A percentile compares a stretch with the other conserved stretches of the same genome.
Conservation (phyloP, 2,888 invertebrate genomes). For the Priocnemis perturbator region DNA sequence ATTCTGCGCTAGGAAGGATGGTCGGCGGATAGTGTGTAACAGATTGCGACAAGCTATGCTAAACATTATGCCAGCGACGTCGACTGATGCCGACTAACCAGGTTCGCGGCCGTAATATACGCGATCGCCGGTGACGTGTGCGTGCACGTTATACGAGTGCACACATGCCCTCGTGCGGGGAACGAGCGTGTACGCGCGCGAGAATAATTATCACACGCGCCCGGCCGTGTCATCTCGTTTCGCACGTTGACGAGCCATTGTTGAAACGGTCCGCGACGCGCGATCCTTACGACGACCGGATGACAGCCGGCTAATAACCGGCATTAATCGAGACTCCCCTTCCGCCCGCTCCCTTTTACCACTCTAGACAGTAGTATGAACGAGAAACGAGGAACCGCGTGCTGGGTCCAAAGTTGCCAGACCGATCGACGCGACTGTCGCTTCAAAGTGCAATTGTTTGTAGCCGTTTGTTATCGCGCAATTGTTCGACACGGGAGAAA, state of each 20-base stretch:
- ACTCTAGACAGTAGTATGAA: neutral
- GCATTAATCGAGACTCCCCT: constrained; percentile 45
- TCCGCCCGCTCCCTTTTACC: neutral
- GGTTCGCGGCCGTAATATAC: constrained; percentile 37
- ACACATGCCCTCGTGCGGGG: neutral
- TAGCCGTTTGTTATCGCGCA: neutral
- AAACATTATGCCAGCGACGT: constrained; percentile 71
- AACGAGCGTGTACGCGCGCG: constrained; percentile 33
- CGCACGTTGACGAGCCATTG: constrained; percentile 65
- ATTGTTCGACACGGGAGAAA: too few species aligned
- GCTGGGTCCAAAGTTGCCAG: neutral
- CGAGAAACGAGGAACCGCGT: neutral
- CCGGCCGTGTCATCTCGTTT: constrained; percentile 68
- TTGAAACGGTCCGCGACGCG: constrained; percentile 47
- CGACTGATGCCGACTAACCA: constrained; percentile 67
- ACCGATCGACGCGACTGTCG: neutral
- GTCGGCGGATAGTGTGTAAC: constrained; percentile 60
- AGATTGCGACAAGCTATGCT: constrained; percentile 73
- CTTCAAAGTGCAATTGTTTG: neutral
- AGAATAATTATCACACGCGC: constrained; percentile 68
- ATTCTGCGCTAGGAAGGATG: constrained; percentile 43
- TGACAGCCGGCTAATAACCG: constrained; percentile 59
- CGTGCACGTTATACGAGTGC: constrained; percentile 20
- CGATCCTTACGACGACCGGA: constrained; percentile 56
- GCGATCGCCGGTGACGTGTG: neutral